phyloP scores from a whole-genome alignment of 2,797 vertebrate species.

The Lacerta bilineata region DNA sequence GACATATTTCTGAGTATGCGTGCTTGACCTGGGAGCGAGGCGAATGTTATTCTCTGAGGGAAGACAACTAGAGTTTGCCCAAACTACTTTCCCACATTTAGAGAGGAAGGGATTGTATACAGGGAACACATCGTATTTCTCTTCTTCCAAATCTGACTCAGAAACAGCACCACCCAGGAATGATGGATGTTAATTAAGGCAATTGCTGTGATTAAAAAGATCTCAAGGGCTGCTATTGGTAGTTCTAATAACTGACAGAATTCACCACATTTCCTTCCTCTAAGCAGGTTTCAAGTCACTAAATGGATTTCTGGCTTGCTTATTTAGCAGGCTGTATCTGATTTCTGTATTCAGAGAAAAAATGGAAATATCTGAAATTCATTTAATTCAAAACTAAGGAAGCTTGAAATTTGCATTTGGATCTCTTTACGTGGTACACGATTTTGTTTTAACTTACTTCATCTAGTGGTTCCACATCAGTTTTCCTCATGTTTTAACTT shows the following conservation, averaged over 20 bases:
- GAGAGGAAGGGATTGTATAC: neutral
- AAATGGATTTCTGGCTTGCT: neutral
- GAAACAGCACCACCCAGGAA: neutral
- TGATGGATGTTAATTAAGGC: neutral
- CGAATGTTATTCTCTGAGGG: neutral
- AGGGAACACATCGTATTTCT: neutral
- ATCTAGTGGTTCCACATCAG: too few relatives aligned
- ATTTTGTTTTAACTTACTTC: constrained; percentile 58
- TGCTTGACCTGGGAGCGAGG: neutral
- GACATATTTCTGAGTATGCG: neutral
- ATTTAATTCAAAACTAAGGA: neutral
- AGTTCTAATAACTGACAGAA: neutral
- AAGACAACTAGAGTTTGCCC: neutral
- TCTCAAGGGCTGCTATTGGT: neutral
- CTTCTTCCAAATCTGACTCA: neutral
- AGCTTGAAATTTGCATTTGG: neutral
- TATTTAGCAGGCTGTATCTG: neutral
- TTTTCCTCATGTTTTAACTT: constrained; percentile 65
- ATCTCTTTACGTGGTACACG: neutral
- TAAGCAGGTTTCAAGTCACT: neutral
- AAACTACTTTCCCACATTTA: constrained; percentile 1
- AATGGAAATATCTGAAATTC: neutral
- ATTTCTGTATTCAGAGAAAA: neutral
- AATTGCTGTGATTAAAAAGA: neutral
- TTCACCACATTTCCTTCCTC: neutral